These are phyloP conservation scores for Aurelia aurita DNA, from an alignment of 30 jellyfish, hydroid and myxozoan genomes.

Conservation along the genomic window DNA sequence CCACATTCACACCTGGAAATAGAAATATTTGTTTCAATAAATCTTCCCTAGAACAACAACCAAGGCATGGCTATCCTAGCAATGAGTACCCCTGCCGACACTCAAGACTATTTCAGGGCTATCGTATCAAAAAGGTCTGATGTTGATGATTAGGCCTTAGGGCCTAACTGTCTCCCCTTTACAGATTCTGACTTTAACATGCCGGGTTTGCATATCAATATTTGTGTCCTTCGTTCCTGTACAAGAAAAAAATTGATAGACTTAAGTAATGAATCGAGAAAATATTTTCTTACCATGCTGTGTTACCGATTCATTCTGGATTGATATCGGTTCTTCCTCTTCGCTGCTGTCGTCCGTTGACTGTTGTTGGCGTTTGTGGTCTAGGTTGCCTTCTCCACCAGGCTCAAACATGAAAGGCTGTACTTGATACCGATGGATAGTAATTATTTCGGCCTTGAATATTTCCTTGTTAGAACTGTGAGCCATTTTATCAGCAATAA, in stretches of 20 bases:
- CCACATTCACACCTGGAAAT: slow-evolving; percentile 14
- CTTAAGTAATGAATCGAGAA: background rate
- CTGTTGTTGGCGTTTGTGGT: background rate
- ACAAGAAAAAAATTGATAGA: background rate
- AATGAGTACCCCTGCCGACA: background rate
- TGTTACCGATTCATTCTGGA: slow-evolving; percentile 11
- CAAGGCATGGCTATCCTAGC: background rate
- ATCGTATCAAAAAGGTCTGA: background rate
- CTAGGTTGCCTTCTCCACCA: slow-evolving; percentile 2
- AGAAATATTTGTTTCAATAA: background rate
- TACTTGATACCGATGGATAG: background rate
- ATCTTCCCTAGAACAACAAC: background rate
- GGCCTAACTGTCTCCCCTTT: too few relatives aligned
- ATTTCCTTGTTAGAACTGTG: slow-evolving; percentile 7
- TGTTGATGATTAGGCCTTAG: background rate
- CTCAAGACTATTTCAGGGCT: too few relatives aligned
- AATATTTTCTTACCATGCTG: slow-evolving; percentile 7
- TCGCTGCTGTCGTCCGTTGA: slow-evolving; percentile 9
- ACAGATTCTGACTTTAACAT: too few relatives aligned
- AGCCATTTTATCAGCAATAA: background rate
- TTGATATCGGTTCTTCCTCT: slow-evolving; percentile 18
- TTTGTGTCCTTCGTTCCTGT: too few relatives aligned
- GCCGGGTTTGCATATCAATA: too few relatives aligned
- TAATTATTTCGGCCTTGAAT: slow-evolving; percentile 1
- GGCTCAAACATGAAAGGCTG: slow-evolving; percentile 22